Evolutionary conservation across 2,113 vertebrate genomes (phyloP), one percentile per base, ranked within the genome.

Genomic region (Paraplagusia blochii): DNA sequence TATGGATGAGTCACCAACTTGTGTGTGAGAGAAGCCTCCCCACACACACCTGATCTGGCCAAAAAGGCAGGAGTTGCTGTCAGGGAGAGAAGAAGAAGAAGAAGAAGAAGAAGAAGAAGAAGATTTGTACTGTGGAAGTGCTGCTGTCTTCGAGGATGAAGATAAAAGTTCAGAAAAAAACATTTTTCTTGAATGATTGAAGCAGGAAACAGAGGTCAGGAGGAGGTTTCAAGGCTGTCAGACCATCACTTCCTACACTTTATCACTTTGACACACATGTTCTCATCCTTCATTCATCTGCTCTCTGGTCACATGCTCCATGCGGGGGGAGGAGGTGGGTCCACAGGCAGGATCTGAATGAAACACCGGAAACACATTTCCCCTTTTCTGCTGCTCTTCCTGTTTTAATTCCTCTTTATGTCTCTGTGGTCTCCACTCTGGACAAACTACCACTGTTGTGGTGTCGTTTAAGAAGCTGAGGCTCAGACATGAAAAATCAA

Each of bases 41-140:
- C 64, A 56, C 61, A 67, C 36, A 69, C 72, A 84, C 80, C 83
- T 86, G 79, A 66, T 77, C 73, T 65, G 78, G 76, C 63, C 71
- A 34, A 40, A 38, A 11, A 60, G 50, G 62, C n/a, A n/a, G 22
- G 8, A 13, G 38, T 13, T 40, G 11, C 54, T 44, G 39, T 13
- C 19, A 44, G 8, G 53, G 16, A 1, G 10, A 53, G 56, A 63
- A 38, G 57, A 60, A 62, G 39, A 46, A 58, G 49, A 11, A 19
- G 66, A 59, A n/a, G 19, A 50, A 45, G 50, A 53, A 45, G 36
- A 46, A 18, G n/a, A 56, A 68, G 38, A 10, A 40, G 38, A 40
- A 40, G 38, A 40, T 40, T 5, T 40, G 38, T 12, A 40, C 13
- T 40, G 11, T 40, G 38, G 13, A 40, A 40, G 38, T 39, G 36